Evolutionary conservation across 2,888 invertebrate species (phyloP), one percentile per base, ranked within the genome.

Genomic region (Polyommatus icarus): DNA sequence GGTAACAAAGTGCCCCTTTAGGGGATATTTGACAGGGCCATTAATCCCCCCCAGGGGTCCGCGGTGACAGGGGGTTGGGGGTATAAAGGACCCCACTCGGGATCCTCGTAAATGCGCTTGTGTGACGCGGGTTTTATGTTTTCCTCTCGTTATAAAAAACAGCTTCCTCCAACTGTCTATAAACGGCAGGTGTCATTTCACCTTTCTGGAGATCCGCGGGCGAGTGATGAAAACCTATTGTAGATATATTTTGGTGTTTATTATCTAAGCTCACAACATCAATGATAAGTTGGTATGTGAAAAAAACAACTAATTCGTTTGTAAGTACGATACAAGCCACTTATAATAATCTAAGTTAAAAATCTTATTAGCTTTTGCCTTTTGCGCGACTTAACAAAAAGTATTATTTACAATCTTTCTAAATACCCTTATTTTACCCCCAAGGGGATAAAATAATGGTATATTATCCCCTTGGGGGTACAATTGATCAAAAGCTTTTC

Each of bases 11-110:
- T 80, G 78, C 73, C 77, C 77, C 81, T 79, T 78, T 76, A 78
- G 79, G 83, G 78, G 79, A 79, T 80, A 82, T 84, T 84, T 84
- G 85, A 84, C 84, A 83, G 82, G 83, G 76, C 80, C 86, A 85
- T 86, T 86, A 85, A 84, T 86, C 83, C 82, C 78, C 80, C 81
- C 83, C 80, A 82, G 50, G 20, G 84, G 83, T 83, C 82, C 78
- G 78, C 79, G 80, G 81, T 81, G 83, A 79, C 76, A 46, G 3
- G 24, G 78, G 8, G 32, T 77, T 18, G 71, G 50, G 71, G 54
- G 72, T 57, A 50, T 36, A 77, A 8, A 71, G 36, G 32, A 54
- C 32, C 50, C 32, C 72, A 36, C 20, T 32, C 71, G 71, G 77
- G 18, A 32, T 57, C 71, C 72, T 57, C 77, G 72, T 72, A 46